These are phyloP conservation scores for Diplodus puntazzo DNA, from an alignment of 2,797 vertebrate species.

Conservation along the genomic window DNA sequence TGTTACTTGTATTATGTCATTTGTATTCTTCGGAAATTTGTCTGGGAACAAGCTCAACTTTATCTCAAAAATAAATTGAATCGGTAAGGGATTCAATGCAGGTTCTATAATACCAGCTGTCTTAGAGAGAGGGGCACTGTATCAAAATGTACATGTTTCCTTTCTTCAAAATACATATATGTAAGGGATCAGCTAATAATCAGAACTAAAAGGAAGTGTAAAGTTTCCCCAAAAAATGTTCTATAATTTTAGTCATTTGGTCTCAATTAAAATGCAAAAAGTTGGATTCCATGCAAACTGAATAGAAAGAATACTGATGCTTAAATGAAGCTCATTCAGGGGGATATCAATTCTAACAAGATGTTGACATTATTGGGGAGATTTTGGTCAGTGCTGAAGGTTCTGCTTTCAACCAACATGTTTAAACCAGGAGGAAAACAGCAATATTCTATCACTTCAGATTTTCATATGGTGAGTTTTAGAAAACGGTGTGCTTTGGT, in stretches of 20 bases:
- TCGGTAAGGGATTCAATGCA: not conserved
- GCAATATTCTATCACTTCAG: constrained; percentile 3
- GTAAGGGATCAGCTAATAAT: not conserved
- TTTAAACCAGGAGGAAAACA: not conserved
- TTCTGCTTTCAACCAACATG: constrained; percentile 4
- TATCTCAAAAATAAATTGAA: not conserved
- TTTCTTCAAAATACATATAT: not conserved
- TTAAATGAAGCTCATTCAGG: not conserved
- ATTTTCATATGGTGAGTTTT: constrained; percentile 20
- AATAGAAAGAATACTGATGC: not conserved
- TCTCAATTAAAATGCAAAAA: constrained; percentile 1
- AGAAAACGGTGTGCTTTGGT: constrained; percentile 18
- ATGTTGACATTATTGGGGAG: not conserved
- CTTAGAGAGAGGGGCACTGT: not conserved
- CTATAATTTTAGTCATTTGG: not conserved
- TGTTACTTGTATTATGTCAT: not conserved
- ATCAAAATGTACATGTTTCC: not conserved
- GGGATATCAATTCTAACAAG: not conserved
- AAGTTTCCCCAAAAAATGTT: not conserved
- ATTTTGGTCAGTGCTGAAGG: not conserved
- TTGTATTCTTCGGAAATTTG: not conserved
- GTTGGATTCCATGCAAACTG: not conserved
- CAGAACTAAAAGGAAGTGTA: not conserved
- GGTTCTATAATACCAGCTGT: not conserved
- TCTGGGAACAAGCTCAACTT: not conserved